Evolutionary conservation across 2,888 invertebrate genomes (phyloP).

Genomic region (Iselma pallidipennis): DNA sequence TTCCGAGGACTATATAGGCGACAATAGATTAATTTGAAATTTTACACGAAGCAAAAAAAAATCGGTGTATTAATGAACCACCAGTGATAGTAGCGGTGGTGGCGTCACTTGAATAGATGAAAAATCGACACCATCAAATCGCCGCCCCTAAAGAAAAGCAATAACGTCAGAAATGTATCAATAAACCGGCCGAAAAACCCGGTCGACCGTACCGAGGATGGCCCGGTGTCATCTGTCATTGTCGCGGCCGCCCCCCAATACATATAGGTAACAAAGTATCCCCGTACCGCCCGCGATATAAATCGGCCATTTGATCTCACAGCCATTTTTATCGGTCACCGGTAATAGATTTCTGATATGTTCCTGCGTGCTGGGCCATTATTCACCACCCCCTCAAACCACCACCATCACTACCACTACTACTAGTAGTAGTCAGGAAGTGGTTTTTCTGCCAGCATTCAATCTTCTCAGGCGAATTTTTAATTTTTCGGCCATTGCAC

Average conservation of each 20-base stretch:
- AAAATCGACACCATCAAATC: conserved; percentile 31
- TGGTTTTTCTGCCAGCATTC: not conserved
- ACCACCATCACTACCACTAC: not conserved
- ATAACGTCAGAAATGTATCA: conserved; percentile 41
- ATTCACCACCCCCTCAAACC: conserved; percentile 28
- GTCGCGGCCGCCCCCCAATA: conserved; percentile 41
- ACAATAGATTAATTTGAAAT: not conserved
- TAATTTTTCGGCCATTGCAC: not conserved
- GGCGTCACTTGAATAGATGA: conserved; percentile 30
- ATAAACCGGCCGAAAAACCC: conserved; percentile 38
- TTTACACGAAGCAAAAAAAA: not conserved
- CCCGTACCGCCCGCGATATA: conserved; percentile 38
- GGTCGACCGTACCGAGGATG: conserved; percentile 36
- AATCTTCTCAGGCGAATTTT: not conserved
- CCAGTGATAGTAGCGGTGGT: conserved; percentile 5
- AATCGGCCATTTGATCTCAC: conserved; percentile 48
- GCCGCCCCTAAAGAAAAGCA: conserved; percentile 36
- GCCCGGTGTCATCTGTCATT: conserved; percentile 42
- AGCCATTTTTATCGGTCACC: conserved; percentile 46
- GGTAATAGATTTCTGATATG: conserved; percentile 46
- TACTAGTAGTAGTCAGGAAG: no score
- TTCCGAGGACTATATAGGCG: not conserved
- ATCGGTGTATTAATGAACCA: conserved; percentile 25
- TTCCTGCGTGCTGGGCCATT: conserved; percentile 39
- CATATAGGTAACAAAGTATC: conserved; percentile 47